A percentile compares a stretch with the other conserved stretches of the same genome.
Conservation (phyloP, 1,140 invertebrate species). For the Drosophila neocordata region DNA sequence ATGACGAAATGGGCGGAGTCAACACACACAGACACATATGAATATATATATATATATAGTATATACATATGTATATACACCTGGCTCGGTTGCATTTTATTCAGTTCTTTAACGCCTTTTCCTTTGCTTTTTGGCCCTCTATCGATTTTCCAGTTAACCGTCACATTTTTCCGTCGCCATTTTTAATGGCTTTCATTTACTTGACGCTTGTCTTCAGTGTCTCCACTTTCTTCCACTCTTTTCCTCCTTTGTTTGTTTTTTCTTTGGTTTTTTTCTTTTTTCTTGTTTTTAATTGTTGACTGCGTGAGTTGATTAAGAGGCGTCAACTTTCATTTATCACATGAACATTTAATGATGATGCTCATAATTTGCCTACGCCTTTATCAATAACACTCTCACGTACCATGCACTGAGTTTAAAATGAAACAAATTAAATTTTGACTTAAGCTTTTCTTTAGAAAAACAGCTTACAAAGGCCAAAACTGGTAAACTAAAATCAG, state of each 20-base stretch:
- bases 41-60: conserved; percentile 1
- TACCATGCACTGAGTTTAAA: not conserved
- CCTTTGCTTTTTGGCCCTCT: conserved; percentile 32
- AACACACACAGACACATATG: conserved; percentile 14
- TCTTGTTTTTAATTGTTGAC: conserved; percentile 22
- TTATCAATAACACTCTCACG: conserved; percentile 47
- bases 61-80: not conserved
- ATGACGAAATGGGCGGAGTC: conserved; percentile 51
- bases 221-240: conserved; percentile 20
- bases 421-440: conserved; percentile 3
- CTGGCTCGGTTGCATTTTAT: conserved; percentile 60
- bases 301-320: conserved; percentile 70
- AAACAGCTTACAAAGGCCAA: conserved; percentile 2
- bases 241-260: not conserved
- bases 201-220: conserved; percentile 44
- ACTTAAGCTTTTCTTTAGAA: conserved; percentile 14
- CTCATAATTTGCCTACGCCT: conserved; percentile 41
- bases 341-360: conserved; percentile 63
- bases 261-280: conserved; percentile 28
- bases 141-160: conserved; percentile 68
- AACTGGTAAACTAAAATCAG: conserved; percentile 35
- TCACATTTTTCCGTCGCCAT: conserved; percentile 66
- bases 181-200: conserved; percentile 79
- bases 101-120: conserved; percentile 59
- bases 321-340: conserved; percentile 53